A percentile compares a stretch with the other conserved stretches of the same genome.
These are phyloP conservation scores for Zaprionus vittiger DNA, from an alignment of 1,140 invertebrate species.

Conservation along the genomic window DNA sequence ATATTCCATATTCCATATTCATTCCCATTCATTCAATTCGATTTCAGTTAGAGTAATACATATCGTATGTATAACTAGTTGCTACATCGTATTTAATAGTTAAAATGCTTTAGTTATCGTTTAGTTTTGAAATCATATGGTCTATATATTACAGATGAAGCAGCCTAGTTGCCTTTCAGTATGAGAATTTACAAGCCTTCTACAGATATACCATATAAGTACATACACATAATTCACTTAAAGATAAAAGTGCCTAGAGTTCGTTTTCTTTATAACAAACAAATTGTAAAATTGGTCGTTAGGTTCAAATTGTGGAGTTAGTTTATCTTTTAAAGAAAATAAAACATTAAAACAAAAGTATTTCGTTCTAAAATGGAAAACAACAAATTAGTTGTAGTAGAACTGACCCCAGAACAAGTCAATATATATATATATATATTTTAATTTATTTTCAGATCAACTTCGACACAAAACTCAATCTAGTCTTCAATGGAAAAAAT, in stretches of 20 bases:
- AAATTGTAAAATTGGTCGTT: conserved; percentile 78
- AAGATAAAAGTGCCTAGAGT: conserved; percentile 48
- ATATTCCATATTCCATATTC: conserved; percentile 29
- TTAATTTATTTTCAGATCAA: conserved; percentile 7
- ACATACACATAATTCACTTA: conserved; percentile 48
- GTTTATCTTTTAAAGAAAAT: conserved; percentile 1
- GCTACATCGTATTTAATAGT: conserved; percentile 60
- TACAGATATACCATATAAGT: conserved; percentile 41
- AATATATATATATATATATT: not conserved
- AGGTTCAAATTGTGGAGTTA: conserved; percentile 45
- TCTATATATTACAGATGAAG: conserved; percentile 77
- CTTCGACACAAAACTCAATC: conserved; percentile 19
- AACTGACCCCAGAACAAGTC: not conserved
- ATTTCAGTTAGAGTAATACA: conserved; percentile 36
- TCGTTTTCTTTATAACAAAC: conserved; percentile 48
- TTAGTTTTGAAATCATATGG: conserved; percentile 65
- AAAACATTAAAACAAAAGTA: not conserved
- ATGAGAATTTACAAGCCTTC: conserved; percentile 77
- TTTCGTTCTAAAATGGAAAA: not conserved
- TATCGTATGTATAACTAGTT: conserved; percentile 45
- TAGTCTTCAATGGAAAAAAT: not conserved
- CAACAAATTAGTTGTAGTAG: not conserved
- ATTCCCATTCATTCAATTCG: conserved; percentile 36
- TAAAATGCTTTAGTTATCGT: conserved; percentile 65
- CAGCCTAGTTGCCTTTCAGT: conserved; percentile 57